Evolutionary conservation across 2,797 vertebrate species (phyloP), one percentile per base, ranked within the genome.

Genomic region (Melanotaenia nigrans): DNA sequence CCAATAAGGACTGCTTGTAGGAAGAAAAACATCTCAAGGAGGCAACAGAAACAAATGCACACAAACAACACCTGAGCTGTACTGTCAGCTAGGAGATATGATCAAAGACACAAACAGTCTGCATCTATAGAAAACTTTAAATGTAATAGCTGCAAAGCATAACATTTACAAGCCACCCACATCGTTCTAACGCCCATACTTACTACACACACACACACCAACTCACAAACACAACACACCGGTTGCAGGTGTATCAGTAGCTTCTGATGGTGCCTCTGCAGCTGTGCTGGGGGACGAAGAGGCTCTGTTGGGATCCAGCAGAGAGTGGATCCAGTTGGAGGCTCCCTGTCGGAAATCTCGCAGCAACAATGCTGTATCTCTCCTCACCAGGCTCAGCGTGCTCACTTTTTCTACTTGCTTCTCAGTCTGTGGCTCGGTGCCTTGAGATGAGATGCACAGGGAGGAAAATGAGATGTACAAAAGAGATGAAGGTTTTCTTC

Each of bases 281-380:
- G 75, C 66, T 61, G 85, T 47, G 78, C 66, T 42, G 42, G 84
- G 42, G 53, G 83, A 47, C 55, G 81, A 61, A 0, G 87, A 54
- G 35, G 85, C 78, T 82, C 81, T 85, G 30, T 88, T 92, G 55
- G 93, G 60, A 82, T 95, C 96, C 85, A 97, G 89, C 51, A 97
- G 88, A 40, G 95, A 95, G 64, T 95, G 94, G 79, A 98, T 94
- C 96, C 96, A 97, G 53, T 96, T 95, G 57, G 96, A 95, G 30
- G 96, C 96, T 0, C 96, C 94, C 83, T 95, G 92, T 66, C 92
- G 94, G 79, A 97, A 91, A 83, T 96, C 96, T 82, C 90, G 83
- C 40, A 97, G 82, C 64, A 97, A 72, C 71, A 95, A 73, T 0
- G 95, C 94, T 0, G 96, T 96, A 87, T 97, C 96, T 75, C 94